phyloP scores from a whole-genome alignment of 2,888 invertebrate species.

The Temnothorax ravouxi region DNA sequence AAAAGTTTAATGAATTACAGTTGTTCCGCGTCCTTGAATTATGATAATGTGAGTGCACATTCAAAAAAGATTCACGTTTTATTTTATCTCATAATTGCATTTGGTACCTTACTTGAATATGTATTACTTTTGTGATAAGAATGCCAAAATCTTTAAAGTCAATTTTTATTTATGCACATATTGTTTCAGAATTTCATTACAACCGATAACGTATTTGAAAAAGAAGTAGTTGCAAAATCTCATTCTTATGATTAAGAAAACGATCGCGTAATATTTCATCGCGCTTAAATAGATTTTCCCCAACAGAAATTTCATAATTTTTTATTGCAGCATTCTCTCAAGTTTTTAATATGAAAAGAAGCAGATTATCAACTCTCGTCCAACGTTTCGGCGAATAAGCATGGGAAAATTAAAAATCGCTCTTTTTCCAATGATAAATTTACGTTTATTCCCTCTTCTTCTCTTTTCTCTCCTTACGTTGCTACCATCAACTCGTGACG shows the following conservation, averaged over 20 bases:
- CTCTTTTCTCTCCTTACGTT: neutral
- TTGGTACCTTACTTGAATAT: neutral
- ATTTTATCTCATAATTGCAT: constrained; percentile 1
- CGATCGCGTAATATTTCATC: neutral
- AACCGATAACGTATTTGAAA: neutral
- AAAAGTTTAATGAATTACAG: constrained; percentile 31
- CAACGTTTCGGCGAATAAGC: neutral
- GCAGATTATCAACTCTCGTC: neutral
- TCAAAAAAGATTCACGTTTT: neutral
- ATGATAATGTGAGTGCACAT: neutral
- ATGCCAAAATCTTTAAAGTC: neutral
- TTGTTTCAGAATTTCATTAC: constrained; percentile 1
- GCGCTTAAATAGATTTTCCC: neutral
- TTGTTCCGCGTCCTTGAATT: constrained; percentile 18
- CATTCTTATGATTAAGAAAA: neutral
- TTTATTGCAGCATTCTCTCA: neutral
- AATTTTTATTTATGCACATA: neutral
- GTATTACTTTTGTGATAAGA: neutral
- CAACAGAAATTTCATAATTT: neutral
- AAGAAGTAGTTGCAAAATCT: neutral
- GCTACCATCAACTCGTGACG: neutral
- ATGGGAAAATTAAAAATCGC: neutral
- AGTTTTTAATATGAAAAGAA: neutral
- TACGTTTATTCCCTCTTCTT: neutral
- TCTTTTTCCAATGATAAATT: constrained; percentile 7